A percentile compares a stretch with the other conserved stretches of the same genome.
phyloP scores from a whole-genome alignment of 2,888 invertebrate genomes.

The Drosophila sordidapex region DNA sequence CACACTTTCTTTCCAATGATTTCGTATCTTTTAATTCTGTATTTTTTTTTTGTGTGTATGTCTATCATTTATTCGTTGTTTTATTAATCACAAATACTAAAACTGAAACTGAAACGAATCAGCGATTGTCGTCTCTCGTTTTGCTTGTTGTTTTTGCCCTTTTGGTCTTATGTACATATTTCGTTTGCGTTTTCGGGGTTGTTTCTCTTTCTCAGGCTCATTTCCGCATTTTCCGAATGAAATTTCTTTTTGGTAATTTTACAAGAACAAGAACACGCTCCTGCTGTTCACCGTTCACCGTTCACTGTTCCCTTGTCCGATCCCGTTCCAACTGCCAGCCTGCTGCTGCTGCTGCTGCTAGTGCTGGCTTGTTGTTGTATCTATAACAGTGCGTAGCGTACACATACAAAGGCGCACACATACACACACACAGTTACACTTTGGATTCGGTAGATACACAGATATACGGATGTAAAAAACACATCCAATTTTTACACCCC shows the following conservation, averaged over 20 bases:
- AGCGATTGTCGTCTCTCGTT: conserved; percentile 29
- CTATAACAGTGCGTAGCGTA: conserved; percentile 76
- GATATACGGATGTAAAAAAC: conserved; percentile 57
- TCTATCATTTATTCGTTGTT: conserved; percentile 36
- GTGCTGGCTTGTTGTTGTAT: conserved; percentile 71
- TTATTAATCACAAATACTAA: conserved; percentile 52
- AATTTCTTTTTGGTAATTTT: conserved; percentile 79
- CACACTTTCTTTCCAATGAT: conserved; percentile 70
- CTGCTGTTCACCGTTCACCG: conserved; percentile 48
- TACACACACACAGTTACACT: conserved; percentile 46
- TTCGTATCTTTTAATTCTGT: conserved; percentile 29
- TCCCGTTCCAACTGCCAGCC: conserved; percentile 32
- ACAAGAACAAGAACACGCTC: conserved; percentile 76
- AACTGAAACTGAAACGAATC: conserved; percentile 26
- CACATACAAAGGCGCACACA: conserved; percentile 36
- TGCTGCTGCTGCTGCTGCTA: conserved; percentile 36
- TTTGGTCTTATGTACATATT: conserved; percentile 53
- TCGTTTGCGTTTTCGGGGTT: conserved; percentile 70
- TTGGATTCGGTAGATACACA: conserved; percentile 52
- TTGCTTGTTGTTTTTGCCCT: conserved; percentile 43
- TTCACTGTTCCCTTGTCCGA: conserved; percentile 16
- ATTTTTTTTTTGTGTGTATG: conserved; percentile 17
- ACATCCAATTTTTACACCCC: conserved; percentile 54
- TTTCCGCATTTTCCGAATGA: conserved; percentile 79
- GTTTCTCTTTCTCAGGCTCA: conserved; percentile 73